Base-by-base conservation (phyloP, 2,888 invertebrate species). In the Cryptocheilus praepositus region DNA sequence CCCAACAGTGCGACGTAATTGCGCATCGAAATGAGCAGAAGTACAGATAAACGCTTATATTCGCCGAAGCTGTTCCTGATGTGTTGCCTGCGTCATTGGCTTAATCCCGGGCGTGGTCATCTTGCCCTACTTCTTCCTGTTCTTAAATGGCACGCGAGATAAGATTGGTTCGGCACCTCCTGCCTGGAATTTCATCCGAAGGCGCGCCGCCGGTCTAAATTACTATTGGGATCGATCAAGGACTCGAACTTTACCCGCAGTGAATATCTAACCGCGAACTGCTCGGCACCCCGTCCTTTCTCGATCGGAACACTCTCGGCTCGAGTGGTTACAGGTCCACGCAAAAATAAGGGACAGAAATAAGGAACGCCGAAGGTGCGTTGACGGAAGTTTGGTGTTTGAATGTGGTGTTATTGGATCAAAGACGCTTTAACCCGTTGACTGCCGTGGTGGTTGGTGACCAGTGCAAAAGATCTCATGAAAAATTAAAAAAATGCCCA, bases 51-150 rank as follows among this genome's bases (percentile, higher is more conserved):
- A 25, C 11, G 15, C 28, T 53, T 8, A 49, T 49, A 49, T 45
- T 53, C 44, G 28, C 46, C 49, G 64, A 28, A 43, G 46, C 54
- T 63, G 18, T 36, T 36, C 36, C 36, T 7, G 36, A 36, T 36
- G 36, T 7, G 11, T 8, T 36, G 44, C 18, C 0, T 28, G 56
- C 67, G 61, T 79, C 68, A 67, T 74, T 66, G 71, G 67, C 65
- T 79, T 72, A 79, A 79, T 79, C 79, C 79, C 79, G 79, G 79
- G 79, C 79, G 79, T 79, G 79, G 79, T 77, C 75, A 77, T 67
- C 71, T 36, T 36, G 79, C 67, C 73, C 77, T 79, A 79, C 79
- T 79, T 80, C 73, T 77, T 80, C 75, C 73, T 77, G 77, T 67
- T 77, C 79, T 79, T 79, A 79, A 79, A 79, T 75, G 73, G 77